Conservation (phyloP, 2,888 invertebrate species). For the Heliconius aoede region DNA sequence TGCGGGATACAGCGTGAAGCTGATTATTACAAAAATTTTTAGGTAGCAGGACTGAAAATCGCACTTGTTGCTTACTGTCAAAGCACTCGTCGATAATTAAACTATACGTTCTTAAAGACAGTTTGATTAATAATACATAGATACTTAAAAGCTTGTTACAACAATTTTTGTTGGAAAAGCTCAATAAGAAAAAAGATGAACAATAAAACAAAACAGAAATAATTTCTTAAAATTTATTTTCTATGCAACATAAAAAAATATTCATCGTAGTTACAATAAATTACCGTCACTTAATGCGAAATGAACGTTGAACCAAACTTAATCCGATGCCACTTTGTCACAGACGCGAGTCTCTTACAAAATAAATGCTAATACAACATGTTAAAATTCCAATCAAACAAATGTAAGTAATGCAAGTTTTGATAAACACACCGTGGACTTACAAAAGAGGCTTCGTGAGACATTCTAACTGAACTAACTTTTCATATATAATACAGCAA, state of each 20-base stretch:
- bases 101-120: no score
- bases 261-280: conserved; percentile 83
- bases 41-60: no score
- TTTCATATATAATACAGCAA: neutral
- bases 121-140: no score
- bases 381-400: neutral
- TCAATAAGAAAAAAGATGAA: neutral
- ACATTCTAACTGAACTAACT: neutral
- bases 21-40: no score
- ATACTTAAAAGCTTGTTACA: no score
- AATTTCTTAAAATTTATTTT: conserved; percentile 84
- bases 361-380: conserved; percentile 19
- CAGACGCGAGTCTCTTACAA: conserved; percentile 25
- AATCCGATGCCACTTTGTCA: conserved; percentile 68
- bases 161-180: no score
- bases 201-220: conserved; percentile 53
- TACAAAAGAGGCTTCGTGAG: neutral
- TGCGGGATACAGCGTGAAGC: no score
- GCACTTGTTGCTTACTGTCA: no score
- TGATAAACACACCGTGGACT: conserved; percentile 1
- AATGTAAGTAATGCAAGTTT: neutral
- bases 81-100: no score
- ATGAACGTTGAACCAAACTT: conserved; percentile 75
- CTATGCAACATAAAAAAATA: conserved; percentile 85
- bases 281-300: conserved; percentile 82